Conservation (phyloP, 2,888 invertebrate genomes). For the Nephrotoma flavescens region DNA sequence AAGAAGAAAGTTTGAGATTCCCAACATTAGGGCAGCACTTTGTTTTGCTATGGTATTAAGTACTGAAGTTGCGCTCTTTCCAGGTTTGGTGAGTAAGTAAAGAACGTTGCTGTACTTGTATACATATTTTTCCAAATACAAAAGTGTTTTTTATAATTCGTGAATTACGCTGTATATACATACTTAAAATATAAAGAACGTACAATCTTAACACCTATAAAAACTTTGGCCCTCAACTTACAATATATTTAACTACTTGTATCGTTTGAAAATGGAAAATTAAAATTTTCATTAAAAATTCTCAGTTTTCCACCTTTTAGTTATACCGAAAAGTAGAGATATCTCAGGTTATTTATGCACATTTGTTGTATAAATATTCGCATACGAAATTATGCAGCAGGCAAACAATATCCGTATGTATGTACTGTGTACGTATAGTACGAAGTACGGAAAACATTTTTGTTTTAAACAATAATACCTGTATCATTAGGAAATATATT, state of each 20-base stretch:
- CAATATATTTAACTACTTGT: background rate
- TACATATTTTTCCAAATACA: too few relatives aligned
- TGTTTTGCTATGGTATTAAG: too few relatives aligned
- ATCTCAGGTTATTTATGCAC: background rate
- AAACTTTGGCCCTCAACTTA: background rate
- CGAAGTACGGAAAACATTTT: background rate
- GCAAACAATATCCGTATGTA: background rate
- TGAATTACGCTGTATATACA: background rate
- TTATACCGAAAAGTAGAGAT: background rate
- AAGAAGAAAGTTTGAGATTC: too few relatives aligned
- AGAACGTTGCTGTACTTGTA: too few relatives aligned
- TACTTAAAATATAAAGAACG: background rate
- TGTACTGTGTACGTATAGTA: background rate
- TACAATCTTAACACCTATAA: background rate
- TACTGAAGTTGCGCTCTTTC: too few relatives aligned
- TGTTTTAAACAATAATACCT: background rate
- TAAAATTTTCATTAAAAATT: background rate
- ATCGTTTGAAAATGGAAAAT: background rate
- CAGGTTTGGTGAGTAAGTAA: too few relatives aligned
- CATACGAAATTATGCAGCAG: background rate
- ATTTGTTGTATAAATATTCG: background rate
- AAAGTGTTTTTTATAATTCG: background rate
- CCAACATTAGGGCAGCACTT: too few relatives aligned
- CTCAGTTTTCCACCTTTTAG: background rate
- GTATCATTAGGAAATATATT: background rate